phyloP scores from a whole-genome alignment of 2,888 invertebrate species.

The Hypomecis atomaria region DNA sequence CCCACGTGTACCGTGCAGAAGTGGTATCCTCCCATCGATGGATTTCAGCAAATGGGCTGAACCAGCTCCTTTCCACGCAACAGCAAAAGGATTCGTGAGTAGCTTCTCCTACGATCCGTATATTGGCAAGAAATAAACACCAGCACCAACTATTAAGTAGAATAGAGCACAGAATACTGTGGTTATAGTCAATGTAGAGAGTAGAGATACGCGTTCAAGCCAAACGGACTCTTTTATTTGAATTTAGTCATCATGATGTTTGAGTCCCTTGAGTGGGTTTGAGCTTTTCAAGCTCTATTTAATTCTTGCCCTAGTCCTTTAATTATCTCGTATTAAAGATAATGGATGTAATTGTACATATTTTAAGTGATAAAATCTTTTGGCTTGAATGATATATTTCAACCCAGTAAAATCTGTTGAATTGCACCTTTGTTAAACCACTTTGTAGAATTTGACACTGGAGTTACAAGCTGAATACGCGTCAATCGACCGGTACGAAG shows the following conservation, averaged over 20 bases:
- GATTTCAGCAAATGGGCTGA: constrained; percentile 97
- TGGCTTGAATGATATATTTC: constrained; percentile 32
- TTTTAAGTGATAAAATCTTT: constrained; percentile 11
- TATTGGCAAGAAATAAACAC: constrained; percentile 77
- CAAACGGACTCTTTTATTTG: constrained; percentile 30
- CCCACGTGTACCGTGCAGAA: constrained; percentile 96
- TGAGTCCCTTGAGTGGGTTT: constrained; percentile 24
- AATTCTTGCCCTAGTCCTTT: constrained; percentile 31
- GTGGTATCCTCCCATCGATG: constrained; percentile 93
- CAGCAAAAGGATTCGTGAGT: constrained; percentile 87
- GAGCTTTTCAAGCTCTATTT: constrained; percentile 22
- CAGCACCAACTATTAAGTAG: constrained; percentile 54
- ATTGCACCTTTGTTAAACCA: constrained; percentile 29
- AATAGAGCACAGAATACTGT: constrained; percentile 29
- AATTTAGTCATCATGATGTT: constrained; percentile 34
- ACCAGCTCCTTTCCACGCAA: constrained; percentile 74
- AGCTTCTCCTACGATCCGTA: constrained; percentile 83
- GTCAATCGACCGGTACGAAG: background rate
- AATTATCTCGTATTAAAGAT: constrained; percentile 4
- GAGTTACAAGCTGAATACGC: background rate
- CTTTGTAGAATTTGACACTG: constrained; percentile 24
- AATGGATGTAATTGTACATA: constrained; percentile 8
- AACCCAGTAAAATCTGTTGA: constrained; percentile 17
- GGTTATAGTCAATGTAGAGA: constrained; percentile 42
- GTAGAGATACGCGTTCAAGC: constrained; percentile 39